Percentiles rank a stretch among this genome's conserved stretches.
These are phyloP conservation scores for Anoplopoma fimbria DNA, from an alignment of 2,113 vertebrate genomes.

Conservation along the genomic window DNA sequence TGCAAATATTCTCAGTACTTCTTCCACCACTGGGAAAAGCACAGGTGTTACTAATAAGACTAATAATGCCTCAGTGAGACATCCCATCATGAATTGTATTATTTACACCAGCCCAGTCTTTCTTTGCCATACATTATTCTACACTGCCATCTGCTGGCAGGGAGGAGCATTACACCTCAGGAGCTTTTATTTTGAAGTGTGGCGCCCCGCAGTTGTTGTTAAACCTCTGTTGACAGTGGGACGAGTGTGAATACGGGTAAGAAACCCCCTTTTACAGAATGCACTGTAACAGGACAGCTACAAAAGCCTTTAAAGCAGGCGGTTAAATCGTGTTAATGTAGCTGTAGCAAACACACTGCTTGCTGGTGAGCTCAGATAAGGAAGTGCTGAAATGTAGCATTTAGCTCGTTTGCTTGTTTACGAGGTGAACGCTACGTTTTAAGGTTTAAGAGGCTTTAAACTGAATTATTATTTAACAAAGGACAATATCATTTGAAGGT, in stretches of 20 bases:
- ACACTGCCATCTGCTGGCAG: conserved; percentile 45
- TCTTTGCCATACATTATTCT: not conserved
- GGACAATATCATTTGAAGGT: too few relatives aligned
- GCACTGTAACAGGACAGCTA: fast-evolving
- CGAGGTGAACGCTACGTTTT: not conserved
- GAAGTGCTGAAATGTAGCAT: conserved; percentile 5
- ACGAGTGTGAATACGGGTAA: conserved; percentile 9
- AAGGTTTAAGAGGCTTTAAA: not conserved
- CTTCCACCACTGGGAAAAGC: not conserved
- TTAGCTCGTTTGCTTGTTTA: not conserved
- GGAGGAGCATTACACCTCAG: not conserved
- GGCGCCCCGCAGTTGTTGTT: conserved; percentile 1
- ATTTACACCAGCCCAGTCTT: too few relatives aligned
- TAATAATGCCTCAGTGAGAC: not conserved
- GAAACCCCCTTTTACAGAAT: not conserved
- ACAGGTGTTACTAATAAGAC: not conserved
- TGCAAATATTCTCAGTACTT: not conserved
- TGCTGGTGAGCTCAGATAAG: not conserved
- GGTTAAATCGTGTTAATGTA: not conserved
- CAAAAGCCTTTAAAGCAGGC: fast-evolving
- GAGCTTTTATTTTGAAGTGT: not conserved
- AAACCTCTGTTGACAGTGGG: not conserved
- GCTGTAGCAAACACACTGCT: conserved; percentile 6
- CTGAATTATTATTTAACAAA: not conserved
- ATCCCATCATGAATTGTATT: not conserved